Base-by-base conservation (phyloP, 2,113 vertebrate genomes). In the Chiloscyllium plagiosum region DNA sequence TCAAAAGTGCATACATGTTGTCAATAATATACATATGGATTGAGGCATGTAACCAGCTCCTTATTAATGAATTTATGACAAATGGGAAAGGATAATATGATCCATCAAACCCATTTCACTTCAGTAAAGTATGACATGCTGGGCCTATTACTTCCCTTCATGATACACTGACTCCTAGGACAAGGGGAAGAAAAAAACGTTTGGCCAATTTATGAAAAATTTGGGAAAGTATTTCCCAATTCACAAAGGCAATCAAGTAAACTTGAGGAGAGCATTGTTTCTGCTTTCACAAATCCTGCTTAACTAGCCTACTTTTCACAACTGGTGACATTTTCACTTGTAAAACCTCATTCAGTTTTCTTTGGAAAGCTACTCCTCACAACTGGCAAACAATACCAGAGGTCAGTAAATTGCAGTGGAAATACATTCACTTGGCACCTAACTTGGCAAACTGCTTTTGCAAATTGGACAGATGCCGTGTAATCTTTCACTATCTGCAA, bases 1-100 rank as follows among this genome's bases (percentile, higher is more conserved):
- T 92, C 87, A 92, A n/a, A 65, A 93, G 33, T n/a, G 22, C 61
- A 37, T 66, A 20, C 89, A 90, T 90, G 89, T 93, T 19, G 89
- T 20, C 89, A 22, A 66, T 66, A 33, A 66, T 19, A 8, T 66
- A 68, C 89, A 66, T 8, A 24, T 66, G 15, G 89, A 22, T 37
- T 8, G 56, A 66, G n/a, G 89, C 5, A 37, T 42, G 61, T 37
- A 93, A 93, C 65, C 66, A n/a, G n/a, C 61, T 68, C 33, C 33
- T 37, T 68, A 61, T n/a, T 90, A 17, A 61, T 61, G 87, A 90
- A 61, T 29, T 8, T 66, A 20, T 37, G 29, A 90, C 61, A 29
- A 15, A 65, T 61, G 26, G 4, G 87, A 90, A 65, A 19, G 65
- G 89, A 93, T 61, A 92, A 92, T 17, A 66, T 92, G 89, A 92